Conservation (phyloP, 2,113 vertebrate species). For the Tympanuchus pallidicinctus region DNA sequence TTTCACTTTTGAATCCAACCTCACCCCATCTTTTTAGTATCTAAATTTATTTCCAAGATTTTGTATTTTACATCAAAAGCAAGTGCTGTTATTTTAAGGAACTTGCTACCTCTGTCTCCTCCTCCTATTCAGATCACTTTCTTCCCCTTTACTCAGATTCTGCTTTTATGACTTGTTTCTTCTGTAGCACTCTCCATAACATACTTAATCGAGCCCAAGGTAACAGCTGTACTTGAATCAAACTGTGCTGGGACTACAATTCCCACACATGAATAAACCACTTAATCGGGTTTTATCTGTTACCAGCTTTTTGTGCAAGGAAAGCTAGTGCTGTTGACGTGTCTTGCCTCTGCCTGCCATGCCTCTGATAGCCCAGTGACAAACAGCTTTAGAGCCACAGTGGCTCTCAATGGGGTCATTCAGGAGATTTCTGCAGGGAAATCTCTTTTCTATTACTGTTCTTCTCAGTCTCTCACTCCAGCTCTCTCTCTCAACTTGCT, state of each 20-base stretch:
- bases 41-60: constrained; percentile 50
- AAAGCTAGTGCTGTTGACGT: not conserved
- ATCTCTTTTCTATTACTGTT: not conserved
- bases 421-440: not conserved
- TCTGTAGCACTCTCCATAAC: not conserved
- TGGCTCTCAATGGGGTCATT: not conserved
- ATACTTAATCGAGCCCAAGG: not conserved
- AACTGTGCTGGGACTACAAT: not conserved
- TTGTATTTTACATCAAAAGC: constrained; percentile 44
- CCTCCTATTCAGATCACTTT: constrained; percentile 11
- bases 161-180: not conserved
- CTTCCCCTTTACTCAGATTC: not conserved
- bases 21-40: constrained; percentile 61
- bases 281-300: not conserved
- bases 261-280: not conserved
- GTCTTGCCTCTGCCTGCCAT: not conserved
- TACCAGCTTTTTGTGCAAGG: fast-evolving
- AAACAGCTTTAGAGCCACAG: not conserved
- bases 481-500: not conserved
- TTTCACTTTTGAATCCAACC: constrained; percentile 13
- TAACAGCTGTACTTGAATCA: not conserved
- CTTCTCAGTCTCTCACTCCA: not conserved
- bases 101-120: constrained; percentile 42
- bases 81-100: constrained; percentile 43
- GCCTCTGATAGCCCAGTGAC: not conserved